Conservation (phyloP, 2,113 vertebrate species). For the Pelmatolapia mariae region DNA sequence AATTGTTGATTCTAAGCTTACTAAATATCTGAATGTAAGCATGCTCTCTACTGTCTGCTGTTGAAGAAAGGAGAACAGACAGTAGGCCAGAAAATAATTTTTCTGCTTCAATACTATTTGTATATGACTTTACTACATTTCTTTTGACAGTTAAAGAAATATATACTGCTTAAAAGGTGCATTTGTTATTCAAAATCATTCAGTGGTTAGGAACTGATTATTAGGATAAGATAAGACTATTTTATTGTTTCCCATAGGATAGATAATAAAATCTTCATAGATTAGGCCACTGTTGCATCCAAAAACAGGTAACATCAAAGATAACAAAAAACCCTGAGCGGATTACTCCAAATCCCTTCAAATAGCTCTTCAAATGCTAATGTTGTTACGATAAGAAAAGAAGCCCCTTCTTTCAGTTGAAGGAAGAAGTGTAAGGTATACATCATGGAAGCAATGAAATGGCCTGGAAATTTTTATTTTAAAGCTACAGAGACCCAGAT, state of each 20-base stretch:
- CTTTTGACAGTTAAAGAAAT: neutral
- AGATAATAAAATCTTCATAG: neutral
- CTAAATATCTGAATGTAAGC: neutral
- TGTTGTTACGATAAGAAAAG: neutral
- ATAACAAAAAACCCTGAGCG: neutral
- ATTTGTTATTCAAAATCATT: neutral
- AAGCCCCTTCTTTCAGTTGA: neutral
- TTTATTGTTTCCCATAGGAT: neutral
- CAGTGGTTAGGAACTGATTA: neutral
- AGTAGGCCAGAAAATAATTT: neutral
- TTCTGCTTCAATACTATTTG: neutral
- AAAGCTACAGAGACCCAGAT: neutral
- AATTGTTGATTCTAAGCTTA: neutral
- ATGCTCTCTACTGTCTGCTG: neutral
- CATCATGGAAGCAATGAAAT: neutral
- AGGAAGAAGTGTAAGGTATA: neutral
- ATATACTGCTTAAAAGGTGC: neutral
- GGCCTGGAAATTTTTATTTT: neutral
- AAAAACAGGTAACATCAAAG: neutral
- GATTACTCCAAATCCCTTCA: neutral
- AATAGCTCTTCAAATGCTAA: neutral
- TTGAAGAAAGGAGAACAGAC: neutral
- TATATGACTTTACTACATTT: neutral
- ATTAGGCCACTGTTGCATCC: neutral
- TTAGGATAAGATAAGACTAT: neutral